These are phyloP conservation scores for Tetraneura akinire DNA, from an alignment of 1,140 invertebrate species.

Conservation along the genomic window DNA sequence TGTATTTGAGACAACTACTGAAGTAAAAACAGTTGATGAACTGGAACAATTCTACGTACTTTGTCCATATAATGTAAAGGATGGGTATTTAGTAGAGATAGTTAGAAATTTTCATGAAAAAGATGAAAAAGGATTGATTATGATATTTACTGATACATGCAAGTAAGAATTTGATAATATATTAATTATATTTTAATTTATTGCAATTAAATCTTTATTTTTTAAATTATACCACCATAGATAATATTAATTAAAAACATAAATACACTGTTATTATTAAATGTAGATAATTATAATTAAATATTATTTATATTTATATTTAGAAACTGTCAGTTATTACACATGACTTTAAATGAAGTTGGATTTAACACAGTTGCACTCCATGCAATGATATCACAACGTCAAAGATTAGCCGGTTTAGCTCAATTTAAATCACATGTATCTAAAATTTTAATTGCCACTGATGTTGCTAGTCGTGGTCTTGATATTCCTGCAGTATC, in stretches of 20 bases:
- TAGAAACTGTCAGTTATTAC: conserved; percentile 80
- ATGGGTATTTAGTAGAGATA: conserved; percentile 90
- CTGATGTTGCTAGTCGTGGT: conserved; percentile 94
- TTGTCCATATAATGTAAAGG: conserved; percentile 84
- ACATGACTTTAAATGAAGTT: conserved; percentile 81
- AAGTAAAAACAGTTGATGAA: conserved; percentile 79
- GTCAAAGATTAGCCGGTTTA: conserved; percentile 75
- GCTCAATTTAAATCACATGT: conserved; percentile 84
- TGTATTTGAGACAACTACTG: conserved; percentile 69
- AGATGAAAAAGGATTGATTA: conserved; percentile 77
- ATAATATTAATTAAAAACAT: no score
- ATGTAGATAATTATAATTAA: no score
- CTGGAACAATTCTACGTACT: conserved; percentile 89
- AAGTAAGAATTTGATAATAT: conserved; percentile 66
- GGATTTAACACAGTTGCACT: conserved; percentile 85
- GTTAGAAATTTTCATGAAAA: conserved; percentile 75
- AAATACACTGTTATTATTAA: no score
- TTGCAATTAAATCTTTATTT: no score
- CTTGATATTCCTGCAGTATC: conserved; percentile 86
- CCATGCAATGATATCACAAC: conserved; percentile 83
- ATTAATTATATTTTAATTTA: background rate
- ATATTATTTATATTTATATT: conserved; percentile 53
- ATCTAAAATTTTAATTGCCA: conserved; percentile 87
- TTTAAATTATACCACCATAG: no score
- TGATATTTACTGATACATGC: conserved; percentile 93